Evolutionary conservation across 2,888 invertebrate species (phyloP).

Genomic region (Netelia virgata): DNA sequence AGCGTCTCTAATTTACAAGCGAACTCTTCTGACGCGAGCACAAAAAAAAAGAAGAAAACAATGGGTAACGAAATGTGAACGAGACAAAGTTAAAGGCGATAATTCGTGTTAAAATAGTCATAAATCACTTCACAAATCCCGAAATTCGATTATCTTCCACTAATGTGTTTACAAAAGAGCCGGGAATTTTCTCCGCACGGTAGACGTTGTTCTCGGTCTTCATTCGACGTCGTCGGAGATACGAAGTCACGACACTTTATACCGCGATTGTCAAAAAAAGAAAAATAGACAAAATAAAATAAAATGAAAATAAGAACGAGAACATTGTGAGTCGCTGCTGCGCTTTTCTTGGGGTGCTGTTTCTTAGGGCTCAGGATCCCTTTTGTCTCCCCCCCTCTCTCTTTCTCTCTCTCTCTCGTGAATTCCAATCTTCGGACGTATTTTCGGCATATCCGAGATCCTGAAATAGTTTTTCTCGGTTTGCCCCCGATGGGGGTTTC

Average conservation of each 20-base stretch:
- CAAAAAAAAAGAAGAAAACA: neutral
- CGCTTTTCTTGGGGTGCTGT: conserved; percentile 20
- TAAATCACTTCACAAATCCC: conserved; percentile 54
- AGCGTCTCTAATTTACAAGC: conserved; percentile 17
- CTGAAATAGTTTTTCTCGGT: conserved; percentile 80
- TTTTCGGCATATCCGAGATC: conserved; percentile 70
- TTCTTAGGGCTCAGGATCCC: conserved; percentile 61
- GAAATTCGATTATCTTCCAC: conserved; percentile 61
- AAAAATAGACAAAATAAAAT: neutral
- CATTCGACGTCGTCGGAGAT: conserved; percentile 6
- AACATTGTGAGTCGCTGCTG: conserved; percentile 26
- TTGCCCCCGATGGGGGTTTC: conserved; percentile 42
- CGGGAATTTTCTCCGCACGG: conserved; percentile 22
- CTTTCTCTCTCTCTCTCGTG: conserved; percentile 47
- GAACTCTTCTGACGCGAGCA: neutral
- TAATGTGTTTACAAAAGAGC: conserved; percentile 70
- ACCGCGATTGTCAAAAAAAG: neutral
- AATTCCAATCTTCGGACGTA: conserved; percentile 75
- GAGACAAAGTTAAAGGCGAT: conserved; percentile 39
- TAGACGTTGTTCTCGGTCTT: conserved; percentile 3
- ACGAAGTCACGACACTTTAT: conserved; percentile 25
- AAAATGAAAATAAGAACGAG: neutral
- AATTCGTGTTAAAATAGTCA: conserved; percentile 67
- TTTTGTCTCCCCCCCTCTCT: conserved; percentile 6
- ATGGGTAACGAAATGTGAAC: neutral